A percentile compares a stretch with the other conserved stretches of the same genome.
These are phyloP conservation scores for Saiga tatarica DNA, from an alignment of 2,113 vertebrate species.

Conservation along the genomic window DNA sequence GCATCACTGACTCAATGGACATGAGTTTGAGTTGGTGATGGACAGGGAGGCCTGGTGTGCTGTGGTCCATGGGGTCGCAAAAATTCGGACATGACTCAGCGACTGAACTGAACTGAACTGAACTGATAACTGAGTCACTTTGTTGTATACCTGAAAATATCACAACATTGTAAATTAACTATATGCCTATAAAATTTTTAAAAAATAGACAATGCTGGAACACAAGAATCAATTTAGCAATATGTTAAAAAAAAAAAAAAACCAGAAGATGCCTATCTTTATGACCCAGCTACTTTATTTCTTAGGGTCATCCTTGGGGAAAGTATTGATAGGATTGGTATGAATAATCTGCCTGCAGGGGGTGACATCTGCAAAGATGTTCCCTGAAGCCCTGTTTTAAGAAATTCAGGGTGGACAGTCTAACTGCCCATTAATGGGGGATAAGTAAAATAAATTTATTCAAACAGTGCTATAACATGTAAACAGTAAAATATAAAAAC, in stretches of 20 bases:
- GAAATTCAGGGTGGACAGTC: background rate
- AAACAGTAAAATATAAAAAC: background rate
- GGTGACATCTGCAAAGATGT: background rate
- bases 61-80: fast-evolving
- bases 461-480: background rate
- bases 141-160: background rate
- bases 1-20: background rate
- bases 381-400: background rate
- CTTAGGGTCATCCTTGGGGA: background rate
- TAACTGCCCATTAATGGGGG: background rate
- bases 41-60: background rate
- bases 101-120: background rate
- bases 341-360: fast-evolving
- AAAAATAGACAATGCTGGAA: background rate
- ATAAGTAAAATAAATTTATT: background rate
- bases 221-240: background rate
- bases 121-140: background rate
- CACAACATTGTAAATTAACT: background rate
- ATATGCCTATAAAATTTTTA: fast-evolving
- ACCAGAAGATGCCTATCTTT: background rate
- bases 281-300: background rate
- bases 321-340: background rate
- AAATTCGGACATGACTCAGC: fast-evolving
- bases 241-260: background rate
- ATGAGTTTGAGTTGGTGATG: background rate